Conservation (phyloP, 2,888 invertebrate species). For the Morpho helenor region DNA sequence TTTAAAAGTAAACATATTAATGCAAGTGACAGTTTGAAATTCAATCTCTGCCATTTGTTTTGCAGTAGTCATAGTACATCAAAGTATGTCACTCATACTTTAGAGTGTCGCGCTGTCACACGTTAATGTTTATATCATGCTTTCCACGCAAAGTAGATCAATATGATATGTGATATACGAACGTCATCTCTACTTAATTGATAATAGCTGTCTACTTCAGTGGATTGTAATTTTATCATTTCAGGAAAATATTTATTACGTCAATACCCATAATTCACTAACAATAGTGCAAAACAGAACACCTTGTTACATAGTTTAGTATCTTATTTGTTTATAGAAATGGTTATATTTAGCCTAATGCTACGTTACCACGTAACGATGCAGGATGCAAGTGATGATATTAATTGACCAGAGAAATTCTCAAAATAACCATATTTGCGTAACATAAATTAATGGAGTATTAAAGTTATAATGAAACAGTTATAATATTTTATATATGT, state of each 20-base stretch:
- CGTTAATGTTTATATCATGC: neutral
- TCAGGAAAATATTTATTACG: neutral
- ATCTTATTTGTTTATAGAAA: neutral
- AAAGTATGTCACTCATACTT: neutral
- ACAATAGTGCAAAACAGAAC: neutral
- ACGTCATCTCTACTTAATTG: neutral
- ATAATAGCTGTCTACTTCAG: neutral
- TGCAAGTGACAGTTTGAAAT: too few species aligned
- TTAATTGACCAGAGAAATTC: neutral
- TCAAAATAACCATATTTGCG: neutral
- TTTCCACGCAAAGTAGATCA: neutral
- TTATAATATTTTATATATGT: too few species aligned
- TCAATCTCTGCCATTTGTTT: too few species aligned
- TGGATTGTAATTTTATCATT: too few species aligned
- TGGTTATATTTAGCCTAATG: conserved; percentile 3
- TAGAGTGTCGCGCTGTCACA: neutral
- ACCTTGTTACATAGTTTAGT: conserved; percentile 2
- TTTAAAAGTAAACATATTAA: too few species aligned
- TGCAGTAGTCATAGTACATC: neutral
- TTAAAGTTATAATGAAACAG: too few species aligned
- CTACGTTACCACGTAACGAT: neutral
- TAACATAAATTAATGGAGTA: neutral
- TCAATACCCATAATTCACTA: neutral
- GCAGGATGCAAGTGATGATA: neutral
- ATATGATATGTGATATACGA: neutral